Percentiles rank a stretch among this genome's conserved stretches.
Evolutionary conservation across 2,888 invertebrate genomes (phyloP).

Genomic region (Empis livida): DNA sequence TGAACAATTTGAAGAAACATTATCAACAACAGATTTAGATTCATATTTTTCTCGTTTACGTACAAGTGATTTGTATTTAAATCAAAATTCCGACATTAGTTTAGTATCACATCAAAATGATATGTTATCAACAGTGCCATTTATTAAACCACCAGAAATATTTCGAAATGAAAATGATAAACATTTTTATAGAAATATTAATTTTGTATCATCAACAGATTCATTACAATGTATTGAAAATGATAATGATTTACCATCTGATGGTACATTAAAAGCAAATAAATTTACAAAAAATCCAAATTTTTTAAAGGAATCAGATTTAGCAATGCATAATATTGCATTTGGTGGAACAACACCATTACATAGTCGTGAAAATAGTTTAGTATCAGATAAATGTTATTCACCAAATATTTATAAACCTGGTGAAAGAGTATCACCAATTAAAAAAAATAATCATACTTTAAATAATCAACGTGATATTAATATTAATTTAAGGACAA

Average conservation of each 20-base stretch:
- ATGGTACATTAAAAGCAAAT: not conserved
- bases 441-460: slow-evolving; percentile 21
- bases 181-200: slow-evolving; percentile 33
- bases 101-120: slow-evolving; percentile 17
- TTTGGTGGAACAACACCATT: slow-evolving; percentile 33
- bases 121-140: slow-evolving; percentile 16
- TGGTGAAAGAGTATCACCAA: no score
- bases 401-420: not conserved
- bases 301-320: slow-evolving; percentile 16
- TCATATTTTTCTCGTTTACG: slow-evolving; percentile 50
- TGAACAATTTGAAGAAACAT: slow-evolving; percentile 41
- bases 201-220: slow-evolving; percentile 33
- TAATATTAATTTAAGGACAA: slow-evolving; percentile 41
- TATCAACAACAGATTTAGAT: slow-evolving; percentile 50
- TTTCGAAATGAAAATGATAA: slow-evolving; percentile 33
- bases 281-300: slow-evolving; percentile 6
- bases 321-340: slow-evolving; percentile 16
- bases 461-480: slow-evolving; percentile 64
- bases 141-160: slow-evolving; percentile 33
- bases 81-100: slow-evolving; percentile 20
- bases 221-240: slow-evolving; percentile 25
- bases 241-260: slow-evolving; percentile 1
- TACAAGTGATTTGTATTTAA: slow-evolving; percentile 37
- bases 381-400: slow-evolving; percentile 41
- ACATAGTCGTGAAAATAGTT: slow-evolving; percentile 49